A percentile compares a stretch with the other conserved stretches of the same genome.
phyloP scores from a whole-genome alignment of 2,797 vertebrate genomes.

The Lepus oiostolus region DNA sequence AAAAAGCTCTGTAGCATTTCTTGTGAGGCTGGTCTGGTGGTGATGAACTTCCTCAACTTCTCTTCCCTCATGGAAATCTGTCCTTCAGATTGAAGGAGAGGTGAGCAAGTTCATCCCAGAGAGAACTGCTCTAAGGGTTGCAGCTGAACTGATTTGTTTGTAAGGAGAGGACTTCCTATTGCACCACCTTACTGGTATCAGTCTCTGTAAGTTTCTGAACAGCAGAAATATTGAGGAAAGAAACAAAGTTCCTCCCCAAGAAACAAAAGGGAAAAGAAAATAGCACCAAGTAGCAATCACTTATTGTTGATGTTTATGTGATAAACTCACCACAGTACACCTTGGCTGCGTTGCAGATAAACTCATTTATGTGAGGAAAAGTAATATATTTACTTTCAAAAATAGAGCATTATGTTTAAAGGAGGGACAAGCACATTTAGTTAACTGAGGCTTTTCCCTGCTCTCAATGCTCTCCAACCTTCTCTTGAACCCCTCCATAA shows the following conservation, averaged over 20 bases:
- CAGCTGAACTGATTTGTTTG: neutral
- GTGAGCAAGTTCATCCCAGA: neutral
- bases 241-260: neutral
- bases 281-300: neutral
- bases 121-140: neutral
- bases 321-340: conserved; percentile 47
- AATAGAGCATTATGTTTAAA: conserved; percentile 44
- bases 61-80: neutral
- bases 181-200: neutral
- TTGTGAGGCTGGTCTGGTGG: neutral
- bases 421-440: neutral
- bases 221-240: conserved; percentile 13
- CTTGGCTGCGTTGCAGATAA: neutral
- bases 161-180: neutral
- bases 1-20: neutral
- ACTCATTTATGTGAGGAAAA: conserved; percentile 63
- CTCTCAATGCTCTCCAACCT: neutral
- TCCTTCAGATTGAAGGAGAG: neutral
- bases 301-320: conserved; percentile 25
- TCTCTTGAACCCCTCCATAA: neutral
- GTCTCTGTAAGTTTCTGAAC: conserved; percentile 19
- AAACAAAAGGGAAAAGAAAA: neutral
- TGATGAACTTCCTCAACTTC: neutral
- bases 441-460: neutral
- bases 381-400: conserved; percentile 70